phyloP scores from a whole-genome alignment of 2,797 vertebrate genomes.

The Syngnathus acus region DNA sequence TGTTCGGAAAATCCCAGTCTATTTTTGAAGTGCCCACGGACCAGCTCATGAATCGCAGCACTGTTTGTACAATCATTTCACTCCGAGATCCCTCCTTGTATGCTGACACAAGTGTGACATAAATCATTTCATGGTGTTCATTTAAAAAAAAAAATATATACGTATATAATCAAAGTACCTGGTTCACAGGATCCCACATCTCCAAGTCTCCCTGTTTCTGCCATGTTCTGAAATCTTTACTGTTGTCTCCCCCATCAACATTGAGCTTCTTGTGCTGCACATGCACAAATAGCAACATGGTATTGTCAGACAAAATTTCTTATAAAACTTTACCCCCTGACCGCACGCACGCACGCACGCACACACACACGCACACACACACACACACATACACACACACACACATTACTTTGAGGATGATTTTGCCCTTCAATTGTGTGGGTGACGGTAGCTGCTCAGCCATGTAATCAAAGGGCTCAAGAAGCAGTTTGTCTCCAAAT shows the following conservation, averaged over 20 bases:
- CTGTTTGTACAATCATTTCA: neutral
- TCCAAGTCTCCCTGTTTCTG: slow-evolving; percentile 84
- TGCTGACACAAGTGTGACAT: neutral
- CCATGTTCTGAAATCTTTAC: slow-evolving; percentile 74
- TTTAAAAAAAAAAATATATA: neutral
- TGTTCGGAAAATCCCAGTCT: neutral
- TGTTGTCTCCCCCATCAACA: slow-evolving; percentile 70
- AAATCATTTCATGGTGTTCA: no score
- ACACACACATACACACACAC: neutral
- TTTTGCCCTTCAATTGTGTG: slow-evolving; percentile 87
- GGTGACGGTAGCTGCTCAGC: slow-evolving; percentile 93
- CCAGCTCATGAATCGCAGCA: neutral
- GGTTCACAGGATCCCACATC: slow-evolving; percentile 94
- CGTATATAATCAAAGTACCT: slow-evolving; percentile 65
- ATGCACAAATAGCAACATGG: neutral
- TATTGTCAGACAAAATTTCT: neutral
- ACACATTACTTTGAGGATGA: slow-evolving; percentile 84
- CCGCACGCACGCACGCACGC: neutral
- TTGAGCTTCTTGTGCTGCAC: slow-evolving; percentile 91
- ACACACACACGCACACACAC: neutral
- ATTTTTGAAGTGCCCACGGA: neutral
- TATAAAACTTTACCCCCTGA: neutral
- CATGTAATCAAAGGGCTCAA: slow-evolving; percentile 78
- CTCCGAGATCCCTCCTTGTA: neutral
- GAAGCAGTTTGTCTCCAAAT: slow-evolving; percentile 84